Conservation (phyloP, 2,113 vertebrate genomes). For the Malurus alboscapulatus region DNA sequence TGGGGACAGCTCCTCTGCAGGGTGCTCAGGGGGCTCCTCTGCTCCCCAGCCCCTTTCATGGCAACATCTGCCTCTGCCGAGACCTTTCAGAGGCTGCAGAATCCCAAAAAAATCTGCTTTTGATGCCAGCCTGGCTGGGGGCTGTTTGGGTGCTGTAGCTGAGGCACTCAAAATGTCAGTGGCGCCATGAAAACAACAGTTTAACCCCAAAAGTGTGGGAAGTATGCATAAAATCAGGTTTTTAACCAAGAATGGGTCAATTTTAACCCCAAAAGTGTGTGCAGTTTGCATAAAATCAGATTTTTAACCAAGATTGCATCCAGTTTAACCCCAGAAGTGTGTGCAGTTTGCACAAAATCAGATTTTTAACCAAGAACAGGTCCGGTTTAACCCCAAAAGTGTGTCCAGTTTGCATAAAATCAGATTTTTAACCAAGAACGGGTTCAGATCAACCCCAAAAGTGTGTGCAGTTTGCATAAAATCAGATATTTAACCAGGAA, state of each 20-base stretch:
- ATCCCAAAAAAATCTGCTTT: not conserved
- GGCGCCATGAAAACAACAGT: not conserved
- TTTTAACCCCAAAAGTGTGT: no score
- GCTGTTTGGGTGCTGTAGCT: not conserved
- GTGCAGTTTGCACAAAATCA: no score
- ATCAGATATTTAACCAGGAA: no score
- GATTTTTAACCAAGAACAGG: no score
- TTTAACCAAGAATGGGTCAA: not conserved
- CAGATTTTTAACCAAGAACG: no score
- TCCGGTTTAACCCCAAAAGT: no score
- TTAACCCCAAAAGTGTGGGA: not conserved
- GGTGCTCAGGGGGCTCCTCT: not conserved
- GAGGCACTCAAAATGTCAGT: slow-evolving; percentile 45
- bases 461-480: no score
- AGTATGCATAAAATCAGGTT: not conserved
- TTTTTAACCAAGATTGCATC: no score
- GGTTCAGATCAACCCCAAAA: no score
- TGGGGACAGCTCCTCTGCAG: not conserved
- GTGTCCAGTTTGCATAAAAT: no score
- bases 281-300: no score
- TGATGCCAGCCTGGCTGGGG: not conserved
- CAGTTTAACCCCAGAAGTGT: no score
- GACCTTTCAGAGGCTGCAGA: not conserved
- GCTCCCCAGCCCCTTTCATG: not conserved
- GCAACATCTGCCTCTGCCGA: slow-evolving; percentile 34